These are phyloP conservation scores for Hydrolagus colliei DNA, from an alignment of 2,797 vertebrate genomes.

Conservation along the genomic window DNA sequence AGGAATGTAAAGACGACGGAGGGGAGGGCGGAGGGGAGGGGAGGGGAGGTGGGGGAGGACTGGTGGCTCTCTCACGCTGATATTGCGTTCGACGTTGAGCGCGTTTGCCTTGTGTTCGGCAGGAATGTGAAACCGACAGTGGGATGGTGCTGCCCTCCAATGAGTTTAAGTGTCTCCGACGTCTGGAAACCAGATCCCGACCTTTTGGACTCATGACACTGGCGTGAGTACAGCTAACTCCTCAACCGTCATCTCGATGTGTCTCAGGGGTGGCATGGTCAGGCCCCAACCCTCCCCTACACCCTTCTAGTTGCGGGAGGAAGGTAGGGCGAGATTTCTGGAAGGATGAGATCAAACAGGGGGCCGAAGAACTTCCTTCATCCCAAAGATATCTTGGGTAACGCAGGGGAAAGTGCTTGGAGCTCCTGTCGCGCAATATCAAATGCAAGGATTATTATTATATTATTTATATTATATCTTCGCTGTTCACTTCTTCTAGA, in stretches of 20 bases:
- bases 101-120: slow-evolving; percentile 34
- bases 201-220: slow-evolving; percentile 81
- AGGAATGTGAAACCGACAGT: slow-evolving; percentile 75
- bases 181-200: slow-evolving; percentile 69
- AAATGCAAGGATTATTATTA: too few relatives aligned
- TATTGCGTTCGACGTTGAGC: neutral
- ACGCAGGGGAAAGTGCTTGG: too few relatives aligned
- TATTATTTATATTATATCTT: too few relatives aligned
- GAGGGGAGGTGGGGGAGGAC: neutral
- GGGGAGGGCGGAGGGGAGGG: too few relatives aligned
- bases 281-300: neutral
- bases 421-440: too few relatives aligned
- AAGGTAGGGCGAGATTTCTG: too few relatives aligned
- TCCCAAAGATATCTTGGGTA: too few relatives aligned
- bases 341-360: too few relatives aligned
- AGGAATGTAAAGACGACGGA: neutral
- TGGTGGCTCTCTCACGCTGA: too few relatives aligned
- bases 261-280: neutral
- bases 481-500: too few relatives aligned
- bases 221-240: slow-evolving; percentile 62
- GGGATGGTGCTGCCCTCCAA: slow-evolving; percentile 79
- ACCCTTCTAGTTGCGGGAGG: too few relatives aligned
- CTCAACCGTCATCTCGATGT: neutral
- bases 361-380: too few relatives aligned
- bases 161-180: slow-evolving; percentile 73